Conservation (phyloP, 2,888 invertebrate genomes). For the Eucera pruinosa region DNA sequence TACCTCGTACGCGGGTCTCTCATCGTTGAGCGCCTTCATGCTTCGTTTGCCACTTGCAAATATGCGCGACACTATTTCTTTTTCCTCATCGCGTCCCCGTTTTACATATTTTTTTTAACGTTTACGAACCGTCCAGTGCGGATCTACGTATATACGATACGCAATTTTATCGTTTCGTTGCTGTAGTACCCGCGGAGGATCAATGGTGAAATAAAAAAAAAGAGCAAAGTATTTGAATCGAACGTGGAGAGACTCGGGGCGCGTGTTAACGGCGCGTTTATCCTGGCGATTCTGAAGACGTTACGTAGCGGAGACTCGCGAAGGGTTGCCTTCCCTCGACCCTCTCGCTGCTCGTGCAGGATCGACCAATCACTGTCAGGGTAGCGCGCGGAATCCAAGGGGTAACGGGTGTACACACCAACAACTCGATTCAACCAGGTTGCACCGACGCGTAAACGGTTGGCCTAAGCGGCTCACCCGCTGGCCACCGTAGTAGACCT, state of each 20-base stretch:
- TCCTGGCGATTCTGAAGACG: constrained; percentile 79
- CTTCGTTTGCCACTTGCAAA: constrained; percentile 8
- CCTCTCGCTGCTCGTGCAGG: constrained; percentile 69
- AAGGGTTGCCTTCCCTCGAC: constrained; percentile 76
- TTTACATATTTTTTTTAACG: background rate
- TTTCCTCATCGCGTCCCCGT: too few relatives aligned
- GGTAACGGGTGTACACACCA: constrained; percentile 65
- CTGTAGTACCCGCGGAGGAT: background rate
- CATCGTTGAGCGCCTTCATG: constrained; percentile 64
- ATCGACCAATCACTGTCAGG: constrained; percentile 80
- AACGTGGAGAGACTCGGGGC: background rate
- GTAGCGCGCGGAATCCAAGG: constrained; percentile 75
- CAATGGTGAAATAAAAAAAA: background rate
- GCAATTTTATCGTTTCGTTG: too few relatives aligned
- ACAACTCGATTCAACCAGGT: constrained; percentile 9
- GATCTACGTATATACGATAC: too few relatives aligned
- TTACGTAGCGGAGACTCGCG: constrained; percentile 39
- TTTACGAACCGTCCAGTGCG: too few relatives aligned
- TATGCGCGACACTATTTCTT: background rate
- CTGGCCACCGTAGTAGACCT: constrained; percentile 9
- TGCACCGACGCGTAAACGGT: constrained; percentile 18
- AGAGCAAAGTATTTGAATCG: background rate
- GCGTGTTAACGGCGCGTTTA: constrained; percentile 73
- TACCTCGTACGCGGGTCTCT: constrained; percentile 67
- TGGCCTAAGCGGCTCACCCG: constrained; percentile 12